Evolutionary conservation across 2,888 invertebrate species (phyloP).

Genomic region (Leptopilina drosophilae): DNA sequence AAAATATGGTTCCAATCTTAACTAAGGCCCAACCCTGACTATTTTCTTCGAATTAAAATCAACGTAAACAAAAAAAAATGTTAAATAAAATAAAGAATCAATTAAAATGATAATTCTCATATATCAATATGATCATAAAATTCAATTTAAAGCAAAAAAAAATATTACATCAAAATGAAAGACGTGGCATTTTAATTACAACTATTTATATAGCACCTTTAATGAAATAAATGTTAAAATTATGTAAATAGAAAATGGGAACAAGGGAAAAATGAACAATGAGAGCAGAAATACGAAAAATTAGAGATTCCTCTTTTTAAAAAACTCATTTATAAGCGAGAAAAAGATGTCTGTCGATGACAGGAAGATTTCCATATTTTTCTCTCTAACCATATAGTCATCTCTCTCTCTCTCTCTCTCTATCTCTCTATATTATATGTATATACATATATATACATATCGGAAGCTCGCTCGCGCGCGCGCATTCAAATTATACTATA

Average conservation of each 20-base stretch:
- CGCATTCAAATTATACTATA: slow-evolving; percentile 6
- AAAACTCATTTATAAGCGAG: slow-evolving; percentile 39
- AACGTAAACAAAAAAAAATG: no score
- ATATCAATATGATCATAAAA: no score
- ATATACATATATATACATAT: no score
- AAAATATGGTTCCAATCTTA: no score
- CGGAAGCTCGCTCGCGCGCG: not conserved
- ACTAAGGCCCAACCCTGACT: no score
- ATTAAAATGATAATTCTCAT: no score
- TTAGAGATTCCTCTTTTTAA: slow-evolving; percentile 33
- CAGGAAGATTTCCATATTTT: slow-evolving; percentile 39
- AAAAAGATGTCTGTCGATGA: slow-evolving; percentile 41
- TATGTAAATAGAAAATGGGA: not conserved
- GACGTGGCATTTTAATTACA: not conserved
- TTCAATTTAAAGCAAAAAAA: no score
- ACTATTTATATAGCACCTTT: not conserved
- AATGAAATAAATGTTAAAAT: slow-evolving; percentile 12
- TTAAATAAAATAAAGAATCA: no score
- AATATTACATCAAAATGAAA: not conserved
- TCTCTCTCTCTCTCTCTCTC: no score
- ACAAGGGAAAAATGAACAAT: not conserved
- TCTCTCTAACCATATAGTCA: not conserved
- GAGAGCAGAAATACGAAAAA: slow-evolving; percentile 5
- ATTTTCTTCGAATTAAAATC: no score
- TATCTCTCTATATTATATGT: no score